Evolutionary conservation across 2,888 invertebrate genomes (phyloP).

Genomic region (Danaus chrysippus): DNA sequence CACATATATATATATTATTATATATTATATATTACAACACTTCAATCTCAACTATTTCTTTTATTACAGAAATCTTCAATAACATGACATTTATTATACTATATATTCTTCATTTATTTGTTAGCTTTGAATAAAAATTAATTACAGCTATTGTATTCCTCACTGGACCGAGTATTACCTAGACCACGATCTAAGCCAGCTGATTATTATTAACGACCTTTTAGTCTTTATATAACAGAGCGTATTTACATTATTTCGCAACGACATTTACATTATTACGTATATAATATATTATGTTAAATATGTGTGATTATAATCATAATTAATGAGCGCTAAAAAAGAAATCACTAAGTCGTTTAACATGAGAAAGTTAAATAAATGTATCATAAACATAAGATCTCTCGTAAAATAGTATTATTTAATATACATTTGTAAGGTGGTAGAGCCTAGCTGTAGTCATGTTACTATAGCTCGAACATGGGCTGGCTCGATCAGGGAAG

Average conservation of each 20-base stretch:
- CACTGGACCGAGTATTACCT: constrained; percentile 14
- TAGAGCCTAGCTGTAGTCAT: too few relatives aligned
- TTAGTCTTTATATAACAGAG: constrained; percentile 14
- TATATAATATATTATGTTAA: neutral
- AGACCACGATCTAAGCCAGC: constrained; percentile 12
- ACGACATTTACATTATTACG: neutral
- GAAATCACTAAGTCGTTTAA: too few relatives aligned
- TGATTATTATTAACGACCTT: constrained; percentile 26
- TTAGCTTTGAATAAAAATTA: constrained; percentile 14
- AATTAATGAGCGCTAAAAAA: too few relatives aligned
- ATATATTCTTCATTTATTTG: neutral
- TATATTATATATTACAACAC: too few relatives aligned
- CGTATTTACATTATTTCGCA: constrained; percentile 15
- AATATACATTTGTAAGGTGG: too few relatives aligned
- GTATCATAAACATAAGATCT: neutral
- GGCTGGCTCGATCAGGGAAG: too few relatives aligned
- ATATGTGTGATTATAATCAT: neutral
- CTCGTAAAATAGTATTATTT: neutral
- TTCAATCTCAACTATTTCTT: neutral
- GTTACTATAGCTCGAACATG: too few relatives aligned
- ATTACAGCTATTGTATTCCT: constrained; percentile 20
- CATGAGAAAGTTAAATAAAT: constrained; percentile 1
- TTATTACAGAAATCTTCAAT: neutral
- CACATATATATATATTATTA: too few relatives aligned
- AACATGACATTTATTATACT: neutral